Evolutionary conservation across 2,113 vertebrate species (phyloP).

Genomic region (Microcebus murinus): DNA sequence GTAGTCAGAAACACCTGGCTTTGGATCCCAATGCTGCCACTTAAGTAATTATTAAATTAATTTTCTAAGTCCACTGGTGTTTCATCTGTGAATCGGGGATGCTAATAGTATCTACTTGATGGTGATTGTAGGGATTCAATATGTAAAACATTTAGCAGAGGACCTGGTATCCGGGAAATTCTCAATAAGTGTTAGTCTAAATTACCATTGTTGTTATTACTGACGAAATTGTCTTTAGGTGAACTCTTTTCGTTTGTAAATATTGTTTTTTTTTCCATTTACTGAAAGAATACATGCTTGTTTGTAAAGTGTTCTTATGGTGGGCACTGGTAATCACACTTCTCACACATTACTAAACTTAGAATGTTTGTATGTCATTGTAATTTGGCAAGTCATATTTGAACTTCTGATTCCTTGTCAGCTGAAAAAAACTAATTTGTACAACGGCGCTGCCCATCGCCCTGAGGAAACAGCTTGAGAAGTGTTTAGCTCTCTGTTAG

Average conservation of each 20-base stretch:
- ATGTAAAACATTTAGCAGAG: background rate
- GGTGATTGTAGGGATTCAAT: background rate
- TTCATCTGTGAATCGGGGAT: background rate
- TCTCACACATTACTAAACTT: background rate
- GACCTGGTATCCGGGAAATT: background rate
- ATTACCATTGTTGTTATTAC: background rate
- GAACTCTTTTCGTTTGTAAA: background rate
- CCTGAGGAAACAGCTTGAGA: background rate
- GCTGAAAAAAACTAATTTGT: background rate
- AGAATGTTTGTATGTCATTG: background rate
- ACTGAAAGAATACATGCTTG: background rate
- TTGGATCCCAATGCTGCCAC: background rate
- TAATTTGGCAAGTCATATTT: background rate
- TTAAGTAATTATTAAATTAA: background rate
- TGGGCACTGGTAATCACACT: background rate
- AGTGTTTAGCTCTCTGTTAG: background rate
- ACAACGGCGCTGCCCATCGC: background rate
- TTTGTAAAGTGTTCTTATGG: background rate
- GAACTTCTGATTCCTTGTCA: background rate
- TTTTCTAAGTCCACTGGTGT: background rate
- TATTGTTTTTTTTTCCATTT: background rate
- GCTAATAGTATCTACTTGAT: background rate
- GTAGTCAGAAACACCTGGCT: background rate
- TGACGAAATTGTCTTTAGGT: background rate
- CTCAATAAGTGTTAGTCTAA: background rate